Conservation (phyloP, 2,888 invertebrate species). For the Ectemnius lituratus region DNA sequence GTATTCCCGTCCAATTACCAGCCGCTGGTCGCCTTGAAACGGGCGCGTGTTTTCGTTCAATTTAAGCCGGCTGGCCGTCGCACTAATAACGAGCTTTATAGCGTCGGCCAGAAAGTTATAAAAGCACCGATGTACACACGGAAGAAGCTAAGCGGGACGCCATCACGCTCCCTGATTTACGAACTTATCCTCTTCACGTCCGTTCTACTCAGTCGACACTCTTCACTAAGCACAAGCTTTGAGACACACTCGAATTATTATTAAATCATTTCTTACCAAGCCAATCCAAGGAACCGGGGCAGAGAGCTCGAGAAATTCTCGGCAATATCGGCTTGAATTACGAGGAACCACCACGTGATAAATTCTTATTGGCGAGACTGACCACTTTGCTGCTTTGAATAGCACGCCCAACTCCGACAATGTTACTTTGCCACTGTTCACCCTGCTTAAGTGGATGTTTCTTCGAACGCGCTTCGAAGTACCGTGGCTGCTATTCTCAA, state of each 20-base stretch:
- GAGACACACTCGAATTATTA: slow-evolving; percentile 37
- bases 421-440: neutral
- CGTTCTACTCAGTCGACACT: neutral
- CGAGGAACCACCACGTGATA: slow-evolving; percentile 21
- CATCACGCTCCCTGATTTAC: slow-evolving; percentile 27
- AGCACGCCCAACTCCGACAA: too few species aligned
- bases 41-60: slow-evolving; percentile 9
- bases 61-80: neutral
- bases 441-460: neutral
- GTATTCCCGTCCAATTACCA: neutral
- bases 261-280: slow-evolving; percentile 38
- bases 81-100: slow-evolving; percentile 25
- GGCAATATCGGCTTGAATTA: slow-evolving; percentile 27
- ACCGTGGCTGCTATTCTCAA: too few species aligned
- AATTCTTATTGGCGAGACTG: slow-evolving; percentile 31
- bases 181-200: slow-evolving; percentile 19
- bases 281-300: slow-evolving; percentile 27
- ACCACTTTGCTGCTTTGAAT: neutral
- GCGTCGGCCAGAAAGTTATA: slow-evolving; percentile 20
- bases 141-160: slow-evolving; percentile 11
- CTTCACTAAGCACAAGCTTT: slow-evolving; percentile 6
- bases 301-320: slow-evolving; percentile 2
- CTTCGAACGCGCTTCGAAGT: too few species aligned
- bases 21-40: neutral
- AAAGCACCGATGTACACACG: slow-evolving; percentile 21